These are phyloP conservation scores for Anguilla marmorata DNA, from an alignment of 2,797 vertebrate genomes.

Conservation along the genomic window DNA sequence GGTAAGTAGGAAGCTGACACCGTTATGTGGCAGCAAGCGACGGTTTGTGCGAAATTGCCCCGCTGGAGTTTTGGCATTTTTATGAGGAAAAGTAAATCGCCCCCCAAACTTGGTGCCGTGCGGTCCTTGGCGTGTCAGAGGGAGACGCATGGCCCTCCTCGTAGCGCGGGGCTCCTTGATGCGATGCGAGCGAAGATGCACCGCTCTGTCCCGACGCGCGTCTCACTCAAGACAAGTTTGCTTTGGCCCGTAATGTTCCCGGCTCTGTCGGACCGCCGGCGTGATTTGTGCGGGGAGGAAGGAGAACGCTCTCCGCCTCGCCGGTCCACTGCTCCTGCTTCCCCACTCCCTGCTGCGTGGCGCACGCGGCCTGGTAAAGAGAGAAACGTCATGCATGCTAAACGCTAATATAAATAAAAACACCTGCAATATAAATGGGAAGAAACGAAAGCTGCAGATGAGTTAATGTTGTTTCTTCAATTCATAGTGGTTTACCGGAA, in stretches of 20 bases:
- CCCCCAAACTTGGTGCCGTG: constrained; percentile 8
- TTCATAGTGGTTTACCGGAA: not conserved
- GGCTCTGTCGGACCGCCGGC: not conserved
- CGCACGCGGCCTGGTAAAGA: too few species aligned
- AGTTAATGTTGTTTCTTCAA: not conserved
- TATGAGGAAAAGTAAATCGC: constrained; percentile 38
- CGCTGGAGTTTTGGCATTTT: constrained; percentile 42
- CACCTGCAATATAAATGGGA: not conserved
- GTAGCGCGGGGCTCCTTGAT: not conserved
- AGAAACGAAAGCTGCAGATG: not conserved
- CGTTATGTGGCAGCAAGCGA: constrained; percentile 38
- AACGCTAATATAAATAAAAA: not conserved
- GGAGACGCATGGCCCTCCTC: not conserved
- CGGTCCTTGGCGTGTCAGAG: constrained; percentile 14
- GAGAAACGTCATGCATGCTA: not conserved
- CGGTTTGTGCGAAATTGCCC: constrained; percentile 41
- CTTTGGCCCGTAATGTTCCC: not conserved
- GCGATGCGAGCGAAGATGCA: not conserved
- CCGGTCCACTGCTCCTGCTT: not conserved
- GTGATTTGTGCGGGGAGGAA: constrained; percentile 1
- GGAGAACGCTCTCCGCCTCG: not conserved
- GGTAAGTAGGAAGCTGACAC: not conserved
- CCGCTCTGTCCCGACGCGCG: not conserved
- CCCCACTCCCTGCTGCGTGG: not conserved
- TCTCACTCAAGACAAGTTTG: not conserved